Base-by-base conservation (phyloP, 2,113 vertebrate species). In the Cyprinodon variegatus region DNA sequence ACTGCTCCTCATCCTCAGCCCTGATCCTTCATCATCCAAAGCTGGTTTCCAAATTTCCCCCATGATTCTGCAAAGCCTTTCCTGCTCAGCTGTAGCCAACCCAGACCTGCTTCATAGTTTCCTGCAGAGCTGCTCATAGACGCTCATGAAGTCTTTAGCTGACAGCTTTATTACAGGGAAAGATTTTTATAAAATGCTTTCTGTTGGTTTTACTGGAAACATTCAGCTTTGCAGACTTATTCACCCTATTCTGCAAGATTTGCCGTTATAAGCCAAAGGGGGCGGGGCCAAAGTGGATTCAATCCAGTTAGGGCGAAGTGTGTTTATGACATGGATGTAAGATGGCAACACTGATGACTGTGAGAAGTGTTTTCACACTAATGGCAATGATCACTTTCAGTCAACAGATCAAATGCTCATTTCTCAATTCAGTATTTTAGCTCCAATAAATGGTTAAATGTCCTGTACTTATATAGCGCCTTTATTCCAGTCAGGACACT, bases 31-130 rank as follows among this genome's bases (percentile, higher is more conserved):
- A 22, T 22, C 37, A 22, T 22, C 37, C n/a, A 14, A 38, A 37
- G 3, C 41, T 65, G 43, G 29, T 74, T 77, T 77, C 36, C 61
- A 61, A 38, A 74, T 74, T 70, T 71, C 74, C 45, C 69, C 53
- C 17, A 11, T 63, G 14, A 68, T 62, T 50, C 11, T 67, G 65
- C 43, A 48, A 22, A 37, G 62, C 20, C 11, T 22, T 20, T 36
- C 6, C 43, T 43, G 45, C 61, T 61, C 37, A 39, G 57, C 11
- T 41, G 37, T 4, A 69, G 43, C 39, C n/a, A 39, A 41, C 15
- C 9, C 59, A 73, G 72, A 74, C 12, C 11, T 50, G 65, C 45
- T 57, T 40, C 68, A 48, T n/a, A 7, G 6, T 85, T 72, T 46
- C 59, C 63, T 38, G 17, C 37, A 53, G n/a, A 43, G 63, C 29